Evolutionary conservation across 2,888 invertebrate genomes (phyloP).

Genomic region (Hypolimnas misippus): DNA sequence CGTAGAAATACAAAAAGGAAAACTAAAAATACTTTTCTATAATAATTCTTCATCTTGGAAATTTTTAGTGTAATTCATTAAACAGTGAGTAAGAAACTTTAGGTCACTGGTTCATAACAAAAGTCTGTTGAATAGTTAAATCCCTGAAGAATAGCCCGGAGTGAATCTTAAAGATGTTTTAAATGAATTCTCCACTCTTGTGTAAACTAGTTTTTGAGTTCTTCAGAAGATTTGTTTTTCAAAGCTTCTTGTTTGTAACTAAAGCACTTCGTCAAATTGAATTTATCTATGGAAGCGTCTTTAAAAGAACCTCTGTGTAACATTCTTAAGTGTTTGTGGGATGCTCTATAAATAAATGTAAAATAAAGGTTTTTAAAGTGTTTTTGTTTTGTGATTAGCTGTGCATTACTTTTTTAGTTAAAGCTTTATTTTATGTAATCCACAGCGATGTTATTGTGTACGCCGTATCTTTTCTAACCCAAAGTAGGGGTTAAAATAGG

Average conservation of each 20-base stretch:
- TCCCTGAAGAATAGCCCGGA: conserved; percentile 14
- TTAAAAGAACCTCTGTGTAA: conserved; percentile 7
- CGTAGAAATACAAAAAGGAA: background rate
- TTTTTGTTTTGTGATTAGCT: too few relatives aligned
- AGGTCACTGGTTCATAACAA: background rate
- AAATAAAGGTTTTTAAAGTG: background rate
- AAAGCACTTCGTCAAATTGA: conserved; percentile 59
- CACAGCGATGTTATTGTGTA: too few relatives aligned
- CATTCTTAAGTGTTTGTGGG: conserved; percentile 10
- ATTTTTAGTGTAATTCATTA: background rate
- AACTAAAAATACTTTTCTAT: too few relatives aligned
- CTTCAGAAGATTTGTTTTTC: conserved; percentile 49
- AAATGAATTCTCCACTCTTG: conserved; percentile 45
- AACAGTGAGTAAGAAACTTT: background rate
- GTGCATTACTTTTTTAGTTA: too few relatives aligned
- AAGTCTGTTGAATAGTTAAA: conserved; percentile 8
- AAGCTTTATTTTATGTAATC: too few relatives aligned
- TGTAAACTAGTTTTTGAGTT: conserved; percentile 51
- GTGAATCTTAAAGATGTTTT: conserved; percentile 40
- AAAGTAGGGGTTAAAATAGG: too few relatives aligned
- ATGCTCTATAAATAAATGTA: too few relatives aligned
- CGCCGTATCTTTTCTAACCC: too few relatives aligned
- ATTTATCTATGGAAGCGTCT: conserved; percentile 54
- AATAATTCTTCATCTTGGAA: background rate
- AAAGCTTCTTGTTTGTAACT: conserved; percentile 43